Percentiles rank a stretch among this genome's conserved stretches.
Evolutionary conservation across 1,140 invertebrate species (phyloP).

Genomic region (Hormaphis cornu): DNA sequence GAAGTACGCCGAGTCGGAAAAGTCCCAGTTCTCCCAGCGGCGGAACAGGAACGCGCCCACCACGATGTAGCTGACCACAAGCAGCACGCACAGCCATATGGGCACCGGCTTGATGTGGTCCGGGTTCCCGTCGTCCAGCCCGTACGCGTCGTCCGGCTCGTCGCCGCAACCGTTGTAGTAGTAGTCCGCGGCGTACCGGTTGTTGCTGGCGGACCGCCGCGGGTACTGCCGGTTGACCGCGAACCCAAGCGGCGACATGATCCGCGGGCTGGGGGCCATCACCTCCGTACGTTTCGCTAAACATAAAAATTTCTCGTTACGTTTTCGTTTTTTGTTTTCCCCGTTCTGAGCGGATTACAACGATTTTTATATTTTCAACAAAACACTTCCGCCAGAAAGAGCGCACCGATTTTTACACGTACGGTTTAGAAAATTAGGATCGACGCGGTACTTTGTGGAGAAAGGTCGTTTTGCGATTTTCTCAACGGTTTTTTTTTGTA

Average conservation of each 20-base stretch:
- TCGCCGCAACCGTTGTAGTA: slow-evolving; percentile 44
- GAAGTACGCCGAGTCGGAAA: slow-evolving; percentile 86
- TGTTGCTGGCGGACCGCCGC: slow-evolving; percentile 36
- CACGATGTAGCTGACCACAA: slow-evolving; percentile 81
- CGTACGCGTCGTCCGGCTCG: slow-evolving; percentile 24
- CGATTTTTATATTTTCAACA: too few species aligned
- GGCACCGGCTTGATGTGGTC: slow-evolving; percentile 62
- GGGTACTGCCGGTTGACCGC: slow-evolving; percentile 42
- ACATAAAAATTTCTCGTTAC: background rate
- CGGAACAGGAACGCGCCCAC: slow-evolving; percentile 77
- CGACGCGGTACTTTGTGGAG: too few species aligned
- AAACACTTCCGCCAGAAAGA: too few species aligned
- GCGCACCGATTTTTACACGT: too few species aligned
- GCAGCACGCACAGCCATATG: slow-evolving; percentile 80
- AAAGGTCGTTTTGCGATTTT: too few species aligned
- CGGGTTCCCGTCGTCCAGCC: slow-evolving; percentile 26
- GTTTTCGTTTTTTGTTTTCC: too few species aligned
- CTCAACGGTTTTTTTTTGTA: too few species aligned
- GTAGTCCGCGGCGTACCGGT: slow-evolving; percentile 41
- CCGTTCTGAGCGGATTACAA: too few species aligned
- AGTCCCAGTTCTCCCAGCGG: slow-evolving; percentile 76
- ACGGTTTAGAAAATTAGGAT: too few species aligned
- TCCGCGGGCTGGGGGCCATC: slow-evolving; percentile 48
- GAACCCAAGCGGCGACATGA: slow-evolving; percentile 60
- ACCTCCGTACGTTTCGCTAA: slow-evolving; percentile 19